Evolutionary conservation across 2,888 invertebrate species (phyloP).

Genomic region (Habrosyne pyritoides): DNA sequence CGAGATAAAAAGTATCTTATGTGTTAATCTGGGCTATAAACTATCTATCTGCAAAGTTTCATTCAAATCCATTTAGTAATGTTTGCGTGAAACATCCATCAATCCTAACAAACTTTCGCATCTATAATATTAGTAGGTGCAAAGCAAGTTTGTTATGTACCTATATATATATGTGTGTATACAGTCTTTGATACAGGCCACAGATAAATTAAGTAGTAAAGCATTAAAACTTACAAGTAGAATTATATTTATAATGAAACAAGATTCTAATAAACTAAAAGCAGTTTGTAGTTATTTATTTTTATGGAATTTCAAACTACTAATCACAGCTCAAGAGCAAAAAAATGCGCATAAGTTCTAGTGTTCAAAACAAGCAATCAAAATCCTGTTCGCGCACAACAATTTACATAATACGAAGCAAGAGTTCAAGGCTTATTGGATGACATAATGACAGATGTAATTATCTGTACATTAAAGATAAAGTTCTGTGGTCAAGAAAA

Average conservation of each 20-base stretch:
- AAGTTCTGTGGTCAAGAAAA: conserved; percentile 23
- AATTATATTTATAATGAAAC: not conserved
- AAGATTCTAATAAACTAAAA: not conserved
- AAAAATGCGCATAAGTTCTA: conserved; percentile 8
- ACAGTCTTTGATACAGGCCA: no score
- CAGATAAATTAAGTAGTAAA: no score
- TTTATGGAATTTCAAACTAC: not conserved
- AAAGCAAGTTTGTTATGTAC: not conserved
- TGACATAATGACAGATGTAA: conserved; percentile 32
- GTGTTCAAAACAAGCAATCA: conserved; percentile 3
- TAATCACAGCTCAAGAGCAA: not conserved
- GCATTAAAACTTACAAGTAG: no score
- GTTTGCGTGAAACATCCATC: no score
- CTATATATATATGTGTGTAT: no score
- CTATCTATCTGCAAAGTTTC: no score
- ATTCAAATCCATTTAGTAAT: no score
- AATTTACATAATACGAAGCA: conserved; percentile 22
- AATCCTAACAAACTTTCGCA: no score
- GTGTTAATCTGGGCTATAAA: no score
- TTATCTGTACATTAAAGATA: conserved; percentile 15
- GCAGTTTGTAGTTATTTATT: not conserved
- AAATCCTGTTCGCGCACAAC: conserved; percentile 16
- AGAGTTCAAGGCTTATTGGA: conserved; percentile 40
- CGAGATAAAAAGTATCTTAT: no score
- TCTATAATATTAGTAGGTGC: no score